phyloP scores from a whole-genome alignment of 2,797 vertebrate species.

The Poliocrania exsul region DNA sequence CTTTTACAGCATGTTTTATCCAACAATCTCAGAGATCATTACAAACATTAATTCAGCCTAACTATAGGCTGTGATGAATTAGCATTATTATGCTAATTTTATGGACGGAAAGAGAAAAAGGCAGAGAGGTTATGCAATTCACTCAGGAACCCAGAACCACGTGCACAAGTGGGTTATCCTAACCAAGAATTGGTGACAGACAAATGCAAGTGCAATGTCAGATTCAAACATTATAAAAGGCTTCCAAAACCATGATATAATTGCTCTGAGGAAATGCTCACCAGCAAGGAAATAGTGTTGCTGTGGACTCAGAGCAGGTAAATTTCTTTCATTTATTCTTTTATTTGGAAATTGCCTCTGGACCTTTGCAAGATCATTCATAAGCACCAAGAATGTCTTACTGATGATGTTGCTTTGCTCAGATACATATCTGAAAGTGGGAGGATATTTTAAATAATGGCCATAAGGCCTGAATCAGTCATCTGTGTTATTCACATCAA shows the following conservation, averaged over 20 bases:
- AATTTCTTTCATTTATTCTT: background rate
- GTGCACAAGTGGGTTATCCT: background rate
- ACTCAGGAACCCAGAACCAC: background rate
- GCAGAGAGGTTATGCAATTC: constrained; percentile 12
- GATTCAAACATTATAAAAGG: background rate
- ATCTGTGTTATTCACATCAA: background rate
- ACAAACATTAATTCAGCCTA: constrained; percentile 54
- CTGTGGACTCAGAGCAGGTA: background rate
- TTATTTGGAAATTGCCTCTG: background rate
- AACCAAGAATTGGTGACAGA: background rate
- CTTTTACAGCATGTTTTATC: constrained; percentile 47
- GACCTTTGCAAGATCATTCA: background rate
- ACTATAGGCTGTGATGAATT: constrained; percentile 38
- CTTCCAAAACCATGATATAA: background rate
- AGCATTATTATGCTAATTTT: constrained; percentile 54
- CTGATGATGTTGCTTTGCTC: background rate
- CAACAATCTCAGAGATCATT: constrained; percentile 32
- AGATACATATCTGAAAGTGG: background rate
- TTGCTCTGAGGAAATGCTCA: background rate
- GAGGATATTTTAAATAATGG: background rate
- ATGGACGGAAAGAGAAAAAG: constrained; percentile 14
- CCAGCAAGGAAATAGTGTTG: background rate
- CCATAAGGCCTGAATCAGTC: background rate
- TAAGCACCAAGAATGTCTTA: background rate
- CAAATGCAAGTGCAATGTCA: background rate